These are phyloP conservation scores for Pelmatolapia mariae DNA, from an alignment of 2,113 vertebrate genomes.

Conservation along the genomic window DNA sequence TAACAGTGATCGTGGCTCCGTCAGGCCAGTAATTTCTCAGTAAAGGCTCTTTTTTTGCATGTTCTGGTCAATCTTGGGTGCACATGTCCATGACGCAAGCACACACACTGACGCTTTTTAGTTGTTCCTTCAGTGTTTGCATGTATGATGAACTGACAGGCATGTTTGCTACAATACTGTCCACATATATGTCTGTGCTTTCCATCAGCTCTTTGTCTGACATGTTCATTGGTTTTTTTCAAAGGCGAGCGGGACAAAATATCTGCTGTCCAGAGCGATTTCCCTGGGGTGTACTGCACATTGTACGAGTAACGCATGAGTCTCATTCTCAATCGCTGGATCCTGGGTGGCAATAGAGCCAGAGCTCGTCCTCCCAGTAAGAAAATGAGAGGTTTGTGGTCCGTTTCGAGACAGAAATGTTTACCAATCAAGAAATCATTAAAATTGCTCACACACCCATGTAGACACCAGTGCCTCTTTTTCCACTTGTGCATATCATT, in stretches of 20 bases:
- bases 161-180: neutral
- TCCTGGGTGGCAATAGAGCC: neutral
- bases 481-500: neutral
- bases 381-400: neutral
- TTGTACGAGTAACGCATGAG: neutral
- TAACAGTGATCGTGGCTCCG: no score
- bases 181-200: no score
- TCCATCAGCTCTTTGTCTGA: neutral
- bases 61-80: no score
- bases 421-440: neutral
- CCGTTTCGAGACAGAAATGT: neutral
- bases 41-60: no score
- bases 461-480: neutral
- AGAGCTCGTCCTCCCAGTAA: neutral
- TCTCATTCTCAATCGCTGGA: neutral
- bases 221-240: fast-evolving
- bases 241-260: neutral
- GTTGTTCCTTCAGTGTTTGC: neutral
- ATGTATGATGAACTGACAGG: neutral
- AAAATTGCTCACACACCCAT: neutral
- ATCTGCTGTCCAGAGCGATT: neutral
- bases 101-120: no score
- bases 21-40: no score
- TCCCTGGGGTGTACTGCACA: neutral
- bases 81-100: no score